Base-by-base conservation (phyloP, 1,140 invertebrate species). In the Stenopsyche tienmushanensis region DNA sequence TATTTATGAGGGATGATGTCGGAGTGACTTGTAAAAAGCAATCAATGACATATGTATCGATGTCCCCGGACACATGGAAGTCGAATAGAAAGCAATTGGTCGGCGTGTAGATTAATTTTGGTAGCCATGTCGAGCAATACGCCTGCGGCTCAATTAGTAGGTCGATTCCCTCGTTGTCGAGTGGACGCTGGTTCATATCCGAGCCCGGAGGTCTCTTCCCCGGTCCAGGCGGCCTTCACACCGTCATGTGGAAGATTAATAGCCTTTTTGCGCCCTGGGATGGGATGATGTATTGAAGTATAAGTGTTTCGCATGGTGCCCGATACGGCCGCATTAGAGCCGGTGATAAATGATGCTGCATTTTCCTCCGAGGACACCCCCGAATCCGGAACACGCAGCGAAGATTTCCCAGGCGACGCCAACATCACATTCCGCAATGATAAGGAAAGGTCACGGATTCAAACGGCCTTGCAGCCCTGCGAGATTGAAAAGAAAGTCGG, bases 321-420 rank as follows among this genome's bases (percentile, higher is more conserved):
- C 44, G 44, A 47, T 47, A 47, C 44, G 8, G 44, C 7, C 44
- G 18, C 18, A 47, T 20, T 47, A 47, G 44, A 62, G 58, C 34
- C 41, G 23, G 21, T 66, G 65, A 66, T 55, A 66, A 66, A 66
- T 66, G 50, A 45, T 18, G 26, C 58, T 66, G 64, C 64, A 66
- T 52, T 52, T 60, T 66, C 47, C 39, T 23, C 9, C 26, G 21
- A 34, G 13, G 29, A 34, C 29, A 34, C 29, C 5, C 5, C 29
- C 5, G 29, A 34, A 34, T 34, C 29, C 13, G 29, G 25, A 8
- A 39, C 23, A 21, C 26, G 49, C 9, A 24, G 49, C 10, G 21
- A 53, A 62, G 65, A 62, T 66, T 66, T 66, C 65, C 65, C 65
- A 50, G 17, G 59, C 50, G 65, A 53, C 57, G 58, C 34, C 44